These are phyloP conservation scores for Apistogramma diplotaenia DNA, from an alignment of 2,113 vertebrate species.

Conservation along the genomic window DNA sequence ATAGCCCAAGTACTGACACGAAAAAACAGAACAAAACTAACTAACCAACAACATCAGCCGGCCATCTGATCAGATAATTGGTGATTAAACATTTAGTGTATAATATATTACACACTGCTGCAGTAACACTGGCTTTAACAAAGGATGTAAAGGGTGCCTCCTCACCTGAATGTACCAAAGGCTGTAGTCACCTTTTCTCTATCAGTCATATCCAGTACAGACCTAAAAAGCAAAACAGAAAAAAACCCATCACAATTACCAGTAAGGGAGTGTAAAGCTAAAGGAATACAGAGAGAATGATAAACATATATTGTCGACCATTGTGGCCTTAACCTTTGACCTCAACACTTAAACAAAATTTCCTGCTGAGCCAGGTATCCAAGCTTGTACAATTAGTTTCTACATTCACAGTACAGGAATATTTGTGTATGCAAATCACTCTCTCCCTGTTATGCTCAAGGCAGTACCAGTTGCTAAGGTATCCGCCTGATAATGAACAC, in stretches of 20 bases:
- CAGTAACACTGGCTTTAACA: neutral
- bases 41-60: neutral
- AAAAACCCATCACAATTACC: neutral
- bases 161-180: no score
- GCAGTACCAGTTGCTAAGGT: conserved; percentile 58
- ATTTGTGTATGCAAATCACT: conserved; percentile 61
- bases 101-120: no score
- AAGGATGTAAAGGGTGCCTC: no score
- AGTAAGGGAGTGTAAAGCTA: neutral
- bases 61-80: no score
- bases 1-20: neutral
- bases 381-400: neutral
- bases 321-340: conserved; percentile 16
- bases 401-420: conserved; percentile 8
- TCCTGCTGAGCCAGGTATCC: conserved; percentile 15
- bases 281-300: neutral
- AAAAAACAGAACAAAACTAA: neutral
- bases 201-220: neutral
- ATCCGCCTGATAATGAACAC: conserved; percentile 62
- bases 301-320: neutral
- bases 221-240: neutral
- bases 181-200: neutral
- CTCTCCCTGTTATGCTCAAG: conserved; percentile 27
- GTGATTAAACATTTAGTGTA: neutral
- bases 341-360: neutral